Evolutionary conservation across 2,797 vertebrate genomes (phyloP).

Genomic region (Balearica regulorum): DNA sequence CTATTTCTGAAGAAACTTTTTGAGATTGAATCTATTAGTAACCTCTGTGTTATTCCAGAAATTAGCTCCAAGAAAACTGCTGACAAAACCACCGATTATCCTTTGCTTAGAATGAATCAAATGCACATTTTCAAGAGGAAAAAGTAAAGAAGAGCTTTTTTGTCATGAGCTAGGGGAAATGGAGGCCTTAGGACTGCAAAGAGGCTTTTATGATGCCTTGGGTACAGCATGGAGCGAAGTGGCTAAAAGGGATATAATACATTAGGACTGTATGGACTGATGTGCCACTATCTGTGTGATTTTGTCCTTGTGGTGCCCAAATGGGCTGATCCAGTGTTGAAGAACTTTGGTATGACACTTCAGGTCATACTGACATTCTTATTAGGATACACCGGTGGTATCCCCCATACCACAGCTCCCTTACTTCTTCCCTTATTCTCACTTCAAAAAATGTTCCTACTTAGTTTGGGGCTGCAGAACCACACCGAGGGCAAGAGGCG

Average conservation of each 20-base stretch:
- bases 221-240: neutral
- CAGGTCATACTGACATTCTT: neutral
- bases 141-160: neutral
- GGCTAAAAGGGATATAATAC: neutral
- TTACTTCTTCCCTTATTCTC: neutral
- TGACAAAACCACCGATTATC: neutral
- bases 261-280: neutral
- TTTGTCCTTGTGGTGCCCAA: neutral
- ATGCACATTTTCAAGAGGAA: neutral
- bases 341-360: neutral
- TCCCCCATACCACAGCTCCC: rapidly evolving
- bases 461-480: neutral
- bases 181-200: neutral
- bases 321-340: neutral
- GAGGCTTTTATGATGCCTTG: neutral
- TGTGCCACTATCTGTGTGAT: neutral
- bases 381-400: rapidly evolving
- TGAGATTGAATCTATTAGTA: neutral
- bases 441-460: neutral
- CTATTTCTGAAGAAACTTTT: neutral
- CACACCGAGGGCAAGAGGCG: neutral
- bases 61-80: neutral
- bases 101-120: neutral
- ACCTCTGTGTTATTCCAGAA: neutral
- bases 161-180: neutral